phyloP scores from a whole-genome alignment of 2,888 invertebrate species.

The Argyra leucocephala region DNA sequence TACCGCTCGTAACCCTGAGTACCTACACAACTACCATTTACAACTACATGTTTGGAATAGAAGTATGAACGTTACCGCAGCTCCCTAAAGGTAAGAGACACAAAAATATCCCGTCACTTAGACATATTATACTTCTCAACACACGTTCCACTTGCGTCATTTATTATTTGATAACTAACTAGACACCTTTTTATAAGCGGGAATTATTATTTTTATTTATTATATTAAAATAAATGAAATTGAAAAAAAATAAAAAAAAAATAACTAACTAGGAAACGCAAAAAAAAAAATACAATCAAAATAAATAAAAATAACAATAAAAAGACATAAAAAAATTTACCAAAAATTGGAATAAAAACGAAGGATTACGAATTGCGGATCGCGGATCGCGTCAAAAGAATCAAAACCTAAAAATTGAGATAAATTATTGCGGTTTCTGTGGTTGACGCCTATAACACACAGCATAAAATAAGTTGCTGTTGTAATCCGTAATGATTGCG shows the following conservation, averaged over 20 bases:
- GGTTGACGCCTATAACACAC: constrained; percentile 25
- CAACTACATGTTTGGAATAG: too few relatives aligned
- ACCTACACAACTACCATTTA: too few relatives aligned
- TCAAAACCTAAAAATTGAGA: constrained; percentile 25
- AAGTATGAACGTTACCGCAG: too few relatives aligned
- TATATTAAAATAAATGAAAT: too few relatives aligned
- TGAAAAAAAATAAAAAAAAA: not conserved
- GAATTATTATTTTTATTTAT: too few relatives aligned
- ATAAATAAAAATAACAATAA: not conserved
- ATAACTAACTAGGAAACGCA: not conserved
- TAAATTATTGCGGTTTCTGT: constrained; percentile 29
- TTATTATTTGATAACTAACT: too few relatives aligned
- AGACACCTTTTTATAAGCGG: too few relatives aligned
- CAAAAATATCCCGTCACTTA: too few relatives aligned
- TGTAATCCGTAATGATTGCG: not conserved
- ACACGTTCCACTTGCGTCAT: too few relatives aligned
- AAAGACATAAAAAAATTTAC: not conserved
- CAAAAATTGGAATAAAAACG: not conserved
- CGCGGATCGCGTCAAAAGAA: constrained; percentile 9
- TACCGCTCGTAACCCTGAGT: too few relatives aligned
- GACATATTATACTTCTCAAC: too few relatives aligned
- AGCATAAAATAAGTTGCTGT: not conserved
- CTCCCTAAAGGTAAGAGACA: too few relatives aligned
- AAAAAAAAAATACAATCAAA: not conserved
- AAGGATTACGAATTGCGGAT: not conserved